Evolutionary conservation across 2,888 invertebrate species (phyloP), one percentile per base, ranked within the genome.

Genomic region (Drosophila planitibia): DNA sequence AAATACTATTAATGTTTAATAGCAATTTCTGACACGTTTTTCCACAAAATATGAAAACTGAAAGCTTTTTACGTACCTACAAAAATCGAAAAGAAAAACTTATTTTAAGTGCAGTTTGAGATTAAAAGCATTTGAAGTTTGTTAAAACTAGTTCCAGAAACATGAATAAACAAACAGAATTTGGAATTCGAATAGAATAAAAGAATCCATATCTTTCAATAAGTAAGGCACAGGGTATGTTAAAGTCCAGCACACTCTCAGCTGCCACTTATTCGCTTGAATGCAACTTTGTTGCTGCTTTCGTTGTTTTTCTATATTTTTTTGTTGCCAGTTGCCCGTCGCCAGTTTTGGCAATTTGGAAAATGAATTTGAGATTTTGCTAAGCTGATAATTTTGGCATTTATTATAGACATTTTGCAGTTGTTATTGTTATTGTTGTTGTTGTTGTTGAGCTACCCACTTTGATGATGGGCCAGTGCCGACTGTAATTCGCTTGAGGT

Each of bases 341-440:
- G 85, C 87, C 84, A 57, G 49, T 83, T 90, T 84, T 85, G 90
- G 84, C 73, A 74, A 79, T 90, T 79, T 71, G 54, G 62, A 73
- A 79, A 76, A 76, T 82, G 76, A 73, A 72, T 83, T 79, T 65
- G 30, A 88, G 87, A 91, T 87, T 81, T 85, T 76, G 70, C 65
- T 51, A 63, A 49, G 66, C 76, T 72, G 87, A 87, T 87, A 78
- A 90, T 86, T 85, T 83, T 61, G 83, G 68, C 70, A 60, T 69
- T 70, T 72, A 64, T 66, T 70, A 68, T 71, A 83, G 76, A 83
- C 73, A 75, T 72, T 79, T 69, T 30, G 25, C 33, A 54, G 54
- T 52, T 35, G 16, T 16, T 25, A 35, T 57, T 44, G 30, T 39
- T 60, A n/a, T 16, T 61, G 52, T 30, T 60, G 76, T 16, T 54